Evolutionary conservation across 2,888 invertebrate species (phyloP), one percentile per base, ranked within the genome.

Genomic region (Smittia aterrima): DNA sequence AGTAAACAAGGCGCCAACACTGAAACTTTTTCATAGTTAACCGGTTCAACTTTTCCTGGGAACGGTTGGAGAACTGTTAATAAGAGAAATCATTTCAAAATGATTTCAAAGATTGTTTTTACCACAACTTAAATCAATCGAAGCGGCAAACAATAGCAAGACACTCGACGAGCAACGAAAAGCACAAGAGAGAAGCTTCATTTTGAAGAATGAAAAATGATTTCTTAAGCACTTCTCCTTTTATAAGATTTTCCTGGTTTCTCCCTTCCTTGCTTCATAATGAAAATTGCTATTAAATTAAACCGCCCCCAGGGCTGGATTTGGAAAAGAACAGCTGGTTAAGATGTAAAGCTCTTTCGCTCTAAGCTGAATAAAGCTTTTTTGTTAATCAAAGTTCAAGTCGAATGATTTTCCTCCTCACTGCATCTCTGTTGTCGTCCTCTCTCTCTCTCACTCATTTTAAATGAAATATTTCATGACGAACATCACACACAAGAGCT

Each of bases 271-370:
- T n/a, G n/a, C n/a, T 58, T 58, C 47, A 47, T 47, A 58, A 58
- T 58, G 58, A 22, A 47, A 58, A 58, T 58, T 58, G 58, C 18
- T 58, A 58, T 58, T 18, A 58, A 58, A 58, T 58, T 58, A 9
- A 58, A 58, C 18, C 47, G 11, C 47, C 32, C 9, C 9, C 4
- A 9, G 32, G 32, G 32, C 9, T 32, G 32, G 3, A 32, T 9
- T 32, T 32, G 32, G 9, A 32, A n/a, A n/a, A n/a, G n/a, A n/a
- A n/a, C n/a, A n/a, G n/a, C n/a, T n/a, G n/a, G n/a, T n/a, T n/a
- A n/a, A n/a, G n/a, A n/a, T n/a, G n/a, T n/a, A n/a, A n/a, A n/a
- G n/a, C n/a, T n/a, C n/a, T n/a, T n/a, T n/a, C n/a, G n/a, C n/a
- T n/a, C 32, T 3, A 32, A 32, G 32, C 32, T 6, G 32, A 9